Percentiles rank a stretch among this genome's conserved stretches.
phyloP scores from a whole-genome alignment of 2,113 vertebrate species.

The Tetrax tetrax region DNA sequence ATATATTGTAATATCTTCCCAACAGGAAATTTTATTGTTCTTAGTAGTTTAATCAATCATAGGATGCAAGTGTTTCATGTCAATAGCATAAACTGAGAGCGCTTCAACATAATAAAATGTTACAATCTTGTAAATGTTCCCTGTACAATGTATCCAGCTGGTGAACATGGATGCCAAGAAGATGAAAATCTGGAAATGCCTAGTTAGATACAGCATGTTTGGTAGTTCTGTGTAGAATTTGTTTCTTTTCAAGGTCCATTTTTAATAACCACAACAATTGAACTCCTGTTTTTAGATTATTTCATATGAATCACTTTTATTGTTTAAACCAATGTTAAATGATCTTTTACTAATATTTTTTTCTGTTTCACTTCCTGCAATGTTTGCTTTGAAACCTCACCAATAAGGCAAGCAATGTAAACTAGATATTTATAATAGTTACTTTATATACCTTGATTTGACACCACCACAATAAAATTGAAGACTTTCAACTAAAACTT shows the following conservation, averaged over 20 bases:
- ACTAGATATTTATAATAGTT: not conserved
- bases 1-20: not conserved
- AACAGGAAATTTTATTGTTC: not conserved
- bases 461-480: not conserved
- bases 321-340: not conserved
- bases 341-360: not conserved
- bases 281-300: not conserved
- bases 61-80: not conserved
- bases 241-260: slow-evolving; percentile 4
- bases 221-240: not conserved
- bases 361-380: not conserved
- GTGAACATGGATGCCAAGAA: not conserved
- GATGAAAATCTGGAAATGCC: not conserved
- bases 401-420: not conserved
- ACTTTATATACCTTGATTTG: not conserved
- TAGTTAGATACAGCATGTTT: not conserved
- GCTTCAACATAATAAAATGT: not conserved
- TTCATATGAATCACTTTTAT: not conserved
- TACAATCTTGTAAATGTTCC: not conserved
- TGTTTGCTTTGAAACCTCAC: not conserved
- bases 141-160: not conserved
- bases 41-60: not conserved
- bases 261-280: not conserved
- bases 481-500: not conserved
- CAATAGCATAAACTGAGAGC: not conserved